Conservation (phyloP, 2,113 vertebrate species). For the Neomonachus schauinslandi region DNA sequence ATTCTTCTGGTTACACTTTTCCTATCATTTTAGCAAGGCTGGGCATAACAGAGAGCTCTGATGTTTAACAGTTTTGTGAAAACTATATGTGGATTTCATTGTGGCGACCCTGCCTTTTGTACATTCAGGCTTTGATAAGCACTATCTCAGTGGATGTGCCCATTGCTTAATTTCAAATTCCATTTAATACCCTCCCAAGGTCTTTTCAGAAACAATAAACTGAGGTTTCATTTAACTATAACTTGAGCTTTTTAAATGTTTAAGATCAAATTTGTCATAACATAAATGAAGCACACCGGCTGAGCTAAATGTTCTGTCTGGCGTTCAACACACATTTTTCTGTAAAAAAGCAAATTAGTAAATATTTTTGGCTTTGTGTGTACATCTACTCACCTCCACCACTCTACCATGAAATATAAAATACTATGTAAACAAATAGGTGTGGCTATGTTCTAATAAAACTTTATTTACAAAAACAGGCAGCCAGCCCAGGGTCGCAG, state of each 20-base stretch:
- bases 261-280: constrained; percentile 36
- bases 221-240: constrained; percentile 14
- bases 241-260: constrained; percentile 24
- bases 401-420: not conserved
- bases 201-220: not conserved
- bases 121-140: not conserved
- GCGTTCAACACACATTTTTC: not conserved
- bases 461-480: constrained; percentile 43
- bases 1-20: not conserved
- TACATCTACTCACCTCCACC: not conserved
- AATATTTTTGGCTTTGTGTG: not conserved
- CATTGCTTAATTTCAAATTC: constrained; percentile 46
- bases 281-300: not conserved
- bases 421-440: not conserved
- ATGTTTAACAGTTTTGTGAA: not conserved
- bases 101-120: not conserved
- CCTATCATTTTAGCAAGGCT: not conserved
- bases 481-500: not conserved
- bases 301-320: not conserved
- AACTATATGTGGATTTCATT: not conserved
- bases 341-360: not conserved
- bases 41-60: not conserved
- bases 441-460: constrained; percentile 22
- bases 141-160: not conserved
- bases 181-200: not conserved